Percentiles rank a stretch among this genome's conserved stretches.
Conservation (phyloP, 2,113 vertebrate species). For the Cebus imitator region DNA sequence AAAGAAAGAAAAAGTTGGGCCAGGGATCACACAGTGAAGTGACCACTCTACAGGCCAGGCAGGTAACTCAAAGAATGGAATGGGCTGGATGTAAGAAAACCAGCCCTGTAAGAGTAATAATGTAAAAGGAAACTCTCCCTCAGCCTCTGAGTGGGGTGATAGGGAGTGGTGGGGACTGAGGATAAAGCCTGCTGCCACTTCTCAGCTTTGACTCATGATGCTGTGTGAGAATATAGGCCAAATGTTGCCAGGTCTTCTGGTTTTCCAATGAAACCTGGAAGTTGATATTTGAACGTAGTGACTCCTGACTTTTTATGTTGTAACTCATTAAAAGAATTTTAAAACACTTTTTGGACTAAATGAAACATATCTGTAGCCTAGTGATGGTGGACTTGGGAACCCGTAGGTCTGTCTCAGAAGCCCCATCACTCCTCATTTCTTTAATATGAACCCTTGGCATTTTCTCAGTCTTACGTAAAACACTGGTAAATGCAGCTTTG, state of each 20-base stretch:
- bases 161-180: neutral
- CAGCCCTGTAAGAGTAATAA: too few relatives aligned
- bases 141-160: rapidly evolving
- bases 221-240: neutral
- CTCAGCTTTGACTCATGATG: neutral
- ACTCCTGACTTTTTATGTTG: neutral
- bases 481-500: neutral
- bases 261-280: neutral
- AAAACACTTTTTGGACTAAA: neutral
- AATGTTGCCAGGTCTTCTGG: neutral
- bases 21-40: neutral
- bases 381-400: neutral
- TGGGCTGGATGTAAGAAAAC: too few relatives aligned
- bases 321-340: slow-evolving; percentile 10
- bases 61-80: neutral
- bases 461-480: neutral
- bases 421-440: neutral
- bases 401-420: neutral
- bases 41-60: neutral
- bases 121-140: neutral
- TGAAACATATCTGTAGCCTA: neutral
- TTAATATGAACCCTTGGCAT: neutral
- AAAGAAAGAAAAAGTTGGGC: neutral
- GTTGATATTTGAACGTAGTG: neutral
- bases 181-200: rapidly evolving